Evolutionary conservation across 2,113 vertebrate genomes (phyloP).

Genomic region (Phalacrocorax aristotelis): DNA sequence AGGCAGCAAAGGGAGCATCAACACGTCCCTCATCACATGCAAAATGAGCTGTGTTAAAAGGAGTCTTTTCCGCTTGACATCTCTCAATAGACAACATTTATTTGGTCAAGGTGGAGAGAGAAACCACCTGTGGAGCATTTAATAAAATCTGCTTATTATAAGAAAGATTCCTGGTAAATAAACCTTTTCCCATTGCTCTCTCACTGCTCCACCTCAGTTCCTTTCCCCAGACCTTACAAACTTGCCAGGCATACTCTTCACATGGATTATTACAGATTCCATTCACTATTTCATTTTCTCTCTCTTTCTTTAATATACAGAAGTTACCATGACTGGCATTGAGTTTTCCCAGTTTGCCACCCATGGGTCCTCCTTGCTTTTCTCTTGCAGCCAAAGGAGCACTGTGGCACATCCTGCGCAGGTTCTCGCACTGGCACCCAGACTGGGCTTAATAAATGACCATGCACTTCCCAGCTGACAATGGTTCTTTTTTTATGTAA

Average conservation of each 20-base stretch:
- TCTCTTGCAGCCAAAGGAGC: background rate
- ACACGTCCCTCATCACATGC: accelerated
- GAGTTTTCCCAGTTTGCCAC: background rate
- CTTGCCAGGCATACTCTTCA: background rate
- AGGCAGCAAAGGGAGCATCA: background rate
- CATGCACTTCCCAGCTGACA: background rate
- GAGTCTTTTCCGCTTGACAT: background rate
- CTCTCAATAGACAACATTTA: too few species aligned
- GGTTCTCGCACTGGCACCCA: background rate
- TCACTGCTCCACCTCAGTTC: background rate
- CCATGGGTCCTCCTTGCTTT: background rate
- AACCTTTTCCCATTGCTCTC: background rate
- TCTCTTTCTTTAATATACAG: background rate
- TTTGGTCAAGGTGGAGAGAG: background rate
- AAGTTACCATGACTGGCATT: background rate
- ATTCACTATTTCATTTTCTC: background rate
- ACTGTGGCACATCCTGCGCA: accelerated
- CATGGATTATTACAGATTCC: background rate
- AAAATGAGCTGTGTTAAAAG: background rate
- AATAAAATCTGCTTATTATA: background rate
- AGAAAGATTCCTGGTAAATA: background rate
- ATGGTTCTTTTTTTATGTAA: background rate
- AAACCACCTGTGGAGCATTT: background rate
- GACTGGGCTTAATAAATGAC: background rate
- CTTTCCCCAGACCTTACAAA: background rate